Evolutionary conservation across 2,797 vertebrate genomes (phyloP), one percentile per base, ranked within the genome.

Genomic region (Diplodus puntazzo): DNA sequence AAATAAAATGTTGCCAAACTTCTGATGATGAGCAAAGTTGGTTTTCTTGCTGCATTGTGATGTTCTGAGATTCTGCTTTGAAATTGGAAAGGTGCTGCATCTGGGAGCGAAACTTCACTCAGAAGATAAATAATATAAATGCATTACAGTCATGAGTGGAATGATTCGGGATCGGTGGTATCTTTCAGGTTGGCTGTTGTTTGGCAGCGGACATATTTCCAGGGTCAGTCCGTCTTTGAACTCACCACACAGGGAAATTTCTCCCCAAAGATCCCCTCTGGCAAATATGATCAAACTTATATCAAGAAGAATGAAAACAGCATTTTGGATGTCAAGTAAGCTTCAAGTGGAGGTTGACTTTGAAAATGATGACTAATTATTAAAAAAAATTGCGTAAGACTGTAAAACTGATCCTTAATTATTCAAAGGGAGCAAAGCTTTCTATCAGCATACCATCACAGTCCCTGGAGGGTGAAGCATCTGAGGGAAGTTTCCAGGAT

Each of bases 401-500:
- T 3, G 11, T 45, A 42, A 21, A n/a, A 50, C 43, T 21, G 53
- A 58, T 43, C 18, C 2, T 18, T 17, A 11, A n/a, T 30, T 53
- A 21, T 42, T 20, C 18, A 57, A 43, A 52, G 13, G 64, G 12
- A 39, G 39, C 39, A 39, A 39, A 39, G 39, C 39, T 39, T 39
- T 39, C 13, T 17, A 21, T 43, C 13, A 50, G 59, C 20, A 2
- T 4, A 20, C 11, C 48, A 53, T 45, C 34, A 5, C 16, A 39
- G 54, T 60, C 1, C 11, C 14, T 17, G 0, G 23, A 27, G 8
- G 39, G 14, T 49, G 12, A 72, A 71, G 5, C 11, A 30, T 74
- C 21, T 30, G 10, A 55, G 53, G 20, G 14, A 69, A 3, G 45
- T 73, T 80, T 75, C 20, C 2, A 5, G n/a, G 43, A 34, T 54